phyloP scores from a whole-genome alignment of 2,888 invertebrate species.

The Hydriomena furcata region DNA sequence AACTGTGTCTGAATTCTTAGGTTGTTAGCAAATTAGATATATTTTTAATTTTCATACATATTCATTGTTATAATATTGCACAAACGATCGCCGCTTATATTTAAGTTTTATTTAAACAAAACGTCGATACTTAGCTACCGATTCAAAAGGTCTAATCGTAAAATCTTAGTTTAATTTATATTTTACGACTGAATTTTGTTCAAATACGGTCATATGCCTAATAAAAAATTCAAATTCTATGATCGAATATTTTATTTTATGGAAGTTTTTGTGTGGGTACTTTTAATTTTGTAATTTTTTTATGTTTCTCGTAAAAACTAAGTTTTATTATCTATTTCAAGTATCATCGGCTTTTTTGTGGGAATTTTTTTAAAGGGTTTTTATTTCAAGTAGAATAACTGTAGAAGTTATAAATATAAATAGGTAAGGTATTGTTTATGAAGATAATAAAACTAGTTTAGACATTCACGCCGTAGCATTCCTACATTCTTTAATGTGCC shows the following conservation, averaged over 20 bases:
- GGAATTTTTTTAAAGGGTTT: constrained; percentile 17
- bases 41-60: constrained; percentile 17
- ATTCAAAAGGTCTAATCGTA: constrained; percentile 19
- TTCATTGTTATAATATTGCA: constrained; percentile 7
- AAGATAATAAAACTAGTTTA: constrained; percentile 3
- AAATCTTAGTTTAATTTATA: constrained; percentile 17
- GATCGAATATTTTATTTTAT: constrained; percentile 27
- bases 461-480: neutral
- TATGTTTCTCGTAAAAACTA: constrained; percentile 26
- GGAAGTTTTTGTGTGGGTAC: constrained; percentile 13
- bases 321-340: constrained; percentile 17
- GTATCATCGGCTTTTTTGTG: constrained; percentile 6
- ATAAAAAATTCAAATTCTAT: constrained; percentile 24
- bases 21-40: constrained; percentile 2
- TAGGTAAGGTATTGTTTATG: constrained; percentile 7
- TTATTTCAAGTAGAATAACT: neutral
- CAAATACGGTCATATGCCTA: constrained; percentile 22
- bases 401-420: too few relatives aligned
- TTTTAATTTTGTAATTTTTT: constrained; percentile 29
- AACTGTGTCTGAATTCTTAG: neutral
- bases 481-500: neutral
- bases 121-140: constrained; percentile 19
- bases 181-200: constrained; percentile 27
- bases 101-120: constrained; percentile 15
- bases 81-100: constrained; percentile 4